Conservation (phyloP, 2,113 vertebrate genomes). For the Terrapene triunguis region DNA sequence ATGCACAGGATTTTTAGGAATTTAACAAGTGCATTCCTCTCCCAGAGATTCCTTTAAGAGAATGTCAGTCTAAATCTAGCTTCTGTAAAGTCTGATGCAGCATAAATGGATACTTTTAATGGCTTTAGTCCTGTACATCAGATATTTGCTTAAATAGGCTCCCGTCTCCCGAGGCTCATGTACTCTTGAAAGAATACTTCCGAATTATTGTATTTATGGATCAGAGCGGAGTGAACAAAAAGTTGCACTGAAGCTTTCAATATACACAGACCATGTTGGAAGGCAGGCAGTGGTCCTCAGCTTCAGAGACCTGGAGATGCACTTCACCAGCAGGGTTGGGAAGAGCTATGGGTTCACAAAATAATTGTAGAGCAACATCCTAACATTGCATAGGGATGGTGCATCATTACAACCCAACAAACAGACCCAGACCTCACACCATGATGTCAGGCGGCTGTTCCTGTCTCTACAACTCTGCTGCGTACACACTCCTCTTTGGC, state of each 20-base stretch:
- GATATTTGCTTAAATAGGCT: neutral
- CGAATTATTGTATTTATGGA: neutral
- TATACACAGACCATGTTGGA: neutral
- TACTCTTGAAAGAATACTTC: neutral
- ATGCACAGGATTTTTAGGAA: neutral
- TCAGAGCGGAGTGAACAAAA: neutral
- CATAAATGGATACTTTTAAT: neutral
- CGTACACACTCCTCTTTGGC: neutral
- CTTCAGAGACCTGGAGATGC: neutral
- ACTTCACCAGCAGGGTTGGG: neutral
- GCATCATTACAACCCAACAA: neutral
- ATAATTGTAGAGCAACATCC: neutral
- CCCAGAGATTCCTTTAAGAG: neutral
- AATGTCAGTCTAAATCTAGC: neutral
- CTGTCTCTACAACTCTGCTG: accelerated
- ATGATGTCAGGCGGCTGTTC: neutral
- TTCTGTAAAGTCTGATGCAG: neutral
- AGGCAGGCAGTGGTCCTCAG: accelerated
- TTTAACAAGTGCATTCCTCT: accelerated
- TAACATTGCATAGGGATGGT: accelerated
- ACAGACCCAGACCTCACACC: neutral
- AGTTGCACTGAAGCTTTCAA: neutral
- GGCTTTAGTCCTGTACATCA: neutral
- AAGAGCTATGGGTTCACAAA: accelerated
- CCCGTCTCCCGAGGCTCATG: neutral